Evolutionary conservation across 2,113 vertebrate genomes (phyloP), one percentile per base, ranked within the genome.

Genomic region (Melanostigma gelatinosum): DNA sequence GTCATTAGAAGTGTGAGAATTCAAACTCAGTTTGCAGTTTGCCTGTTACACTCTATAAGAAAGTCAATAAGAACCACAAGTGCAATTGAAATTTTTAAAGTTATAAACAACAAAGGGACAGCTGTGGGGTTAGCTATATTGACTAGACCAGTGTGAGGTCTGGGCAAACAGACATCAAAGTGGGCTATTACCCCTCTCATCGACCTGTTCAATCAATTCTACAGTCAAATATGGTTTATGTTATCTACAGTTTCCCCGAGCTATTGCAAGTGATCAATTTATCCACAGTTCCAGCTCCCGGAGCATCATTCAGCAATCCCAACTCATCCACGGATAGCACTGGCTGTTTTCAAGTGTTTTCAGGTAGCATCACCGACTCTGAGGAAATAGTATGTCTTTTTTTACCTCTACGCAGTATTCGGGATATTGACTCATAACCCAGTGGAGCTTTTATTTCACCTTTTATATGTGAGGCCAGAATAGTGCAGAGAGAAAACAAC

Each of bases 381-480:
- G 27, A 71, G 70, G 44, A 74, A 78, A 75, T 55, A 29, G 22
- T 29, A 7, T 5, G 66, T 20, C 10, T 69, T 48, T 50, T 32
- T 72, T n/a, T 58, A 40, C 8, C 44, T 55, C 11, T 34, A 27
- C 15, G 29, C 22, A 36, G 44, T 54, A 36, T 46, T 76, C 24
- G 38, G 15, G 72, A 67, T 80, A 72, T 74, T 64, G 84, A 77
- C 58, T 74, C 32, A 63, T 50, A 69, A 60, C 64, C 54, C 54
- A 57, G 54, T 40, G n/a, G 74, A 50, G 60, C 9, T 75, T 82
- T 78, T 71, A 82, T 75, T 78, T 70, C 34, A 69, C 29, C 13
- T 57, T 73, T 77, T 74, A 58, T 42, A 52, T 69, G 48, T 61
- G 52, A 40, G 52, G 54, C 44, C 50, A 65, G 46, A 24, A 40